Evolutionary conservation across 2,113 vertebrate species (phyloP).

Genomic region (Anas platyrhynchos): DNA sequence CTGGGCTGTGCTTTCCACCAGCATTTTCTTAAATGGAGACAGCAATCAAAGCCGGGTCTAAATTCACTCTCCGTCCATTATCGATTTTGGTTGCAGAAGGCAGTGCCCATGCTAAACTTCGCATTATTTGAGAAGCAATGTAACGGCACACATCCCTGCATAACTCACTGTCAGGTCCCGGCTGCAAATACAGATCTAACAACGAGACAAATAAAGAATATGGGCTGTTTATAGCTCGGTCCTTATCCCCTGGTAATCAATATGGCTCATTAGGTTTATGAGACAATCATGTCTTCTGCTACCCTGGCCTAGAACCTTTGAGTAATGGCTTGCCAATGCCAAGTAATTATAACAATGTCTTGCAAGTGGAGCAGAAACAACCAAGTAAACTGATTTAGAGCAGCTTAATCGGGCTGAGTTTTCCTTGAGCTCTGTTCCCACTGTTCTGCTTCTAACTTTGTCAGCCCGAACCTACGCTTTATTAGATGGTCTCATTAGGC

Average conservation of each 20-base stretch:
- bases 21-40: fast-evolving
- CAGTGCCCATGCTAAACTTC: background rate
- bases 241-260: background rate
- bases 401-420: background rate
- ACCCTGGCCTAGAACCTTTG: constrained; percentile 18
- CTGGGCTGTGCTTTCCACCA: background rate
- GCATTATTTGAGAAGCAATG: background rate
- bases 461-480: background rate
- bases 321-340: constrained; percentile 36
- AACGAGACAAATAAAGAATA: background rate
- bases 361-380: constrained; percentile 53
- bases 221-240: background rate
- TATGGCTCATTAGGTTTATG: constrained; percentile 36
- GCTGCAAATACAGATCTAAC: background rate
- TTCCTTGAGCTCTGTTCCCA: background rate
- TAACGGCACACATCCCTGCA: fast-evolving
- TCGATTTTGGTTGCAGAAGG: fast-evolving
- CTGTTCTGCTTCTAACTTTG: background rate
- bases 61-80: fast-evolving
- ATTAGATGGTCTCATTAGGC: background rate
- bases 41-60: background rate
- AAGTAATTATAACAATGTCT: constrained; percentile 40
- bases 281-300: constrained; percentile 32
- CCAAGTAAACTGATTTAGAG: constrained; percentile 40
- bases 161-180: background rate